Base-by-base conservation (phyloP, 2,797 vertebrate genomes). In the Enteromius fasciolatus region DNA sequence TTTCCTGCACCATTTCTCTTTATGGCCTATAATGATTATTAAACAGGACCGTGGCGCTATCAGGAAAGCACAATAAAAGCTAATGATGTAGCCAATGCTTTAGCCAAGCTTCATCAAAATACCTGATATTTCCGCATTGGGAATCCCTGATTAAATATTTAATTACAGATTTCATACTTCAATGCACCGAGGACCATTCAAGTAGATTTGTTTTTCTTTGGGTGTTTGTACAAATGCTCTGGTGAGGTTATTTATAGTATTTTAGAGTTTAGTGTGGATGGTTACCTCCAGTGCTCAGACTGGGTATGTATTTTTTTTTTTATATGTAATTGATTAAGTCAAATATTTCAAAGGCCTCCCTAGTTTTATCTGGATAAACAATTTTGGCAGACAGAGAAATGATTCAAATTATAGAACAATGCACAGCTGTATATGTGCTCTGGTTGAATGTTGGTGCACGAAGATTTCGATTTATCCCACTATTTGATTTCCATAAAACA, bases 401-500 rank as follows among this genome's bases (percentile, higher is more conserved):
- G 0, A 82, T 68, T 57, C 11, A 31, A 68, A 57, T 44, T n/a
- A 57, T 57, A 54, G 33, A 76, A 59, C 52, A 83, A 44, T 50
- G 4, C 68, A 61, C 25, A 75, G 69, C 39, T n/a, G 50, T 81
- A 33, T 36, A 36, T 81, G 52, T 67, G 46, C n/a, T 41, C 44
- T 84, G 46, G 63, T 76, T 61, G 41, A 23, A 52, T 73, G 78
- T 81, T 78, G 67, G 77, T 67, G 77, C 66, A 50, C 18, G 12
- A 50, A 54, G 76, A 68, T 67, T 57, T 41, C 44, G 48, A 33
- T 86, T 88, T 50, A 84, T 86, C 85, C 90, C 88, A 91, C 46
- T 90, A 88, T 92, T 93, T 92, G 88, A 94, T 95, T 95, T 94
- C 92, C 94, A 94, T 94, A 94, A 94, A 94, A 93, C 63, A 86